Evolutionary conservation across 2,888 invertebrate genomes (phyloP).

Genomic region (Pheosia tremula): DNA sequence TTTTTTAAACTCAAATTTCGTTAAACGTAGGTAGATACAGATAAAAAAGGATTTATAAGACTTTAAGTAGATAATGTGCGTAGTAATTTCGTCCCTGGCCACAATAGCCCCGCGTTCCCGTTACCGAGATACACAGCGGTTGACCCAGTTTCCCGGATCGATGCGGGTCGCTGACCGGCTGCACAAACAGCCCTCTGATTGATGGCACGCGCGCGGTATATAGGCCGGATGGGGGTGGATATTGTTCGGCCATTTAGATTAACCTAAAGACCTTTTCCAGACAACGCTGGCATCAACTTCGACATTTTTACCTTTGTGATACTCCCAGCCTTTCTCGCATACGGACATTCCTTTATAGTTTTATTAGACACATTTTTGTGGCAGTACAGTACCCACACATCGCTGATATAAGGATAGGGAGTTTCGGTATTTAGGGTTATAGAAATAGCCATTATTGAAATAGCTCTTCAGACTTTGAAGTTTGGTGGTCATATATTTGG

Average conservation of each 20-base stretch:
- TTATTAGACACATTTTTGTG: too few relatives aligned
- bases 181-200: background rate
- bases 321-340: too few relatives aligned
- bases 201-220: background rate
- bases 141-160: background rate
- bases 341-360: too few relatives aligned
- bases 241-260: background rate
- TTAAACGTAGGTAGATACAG: too few relatives aligned
- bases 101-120: background rate
- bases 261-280: background rate
- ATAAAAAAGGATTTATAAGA: background rate
- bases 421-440: too few relatives aligned
- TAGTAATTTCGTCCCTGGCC: background rate
- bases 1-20: too few relatives aligned
- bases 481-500: too few relatives aligned
- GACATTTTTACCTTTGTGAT: background rate
- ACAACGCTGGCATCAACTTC: too few relatives aligned
- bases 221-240: background rate
- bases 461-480: too few relatives aligned
- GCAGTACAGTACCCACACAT: too few relatives aligned
- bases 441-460: too few relatives aligned
- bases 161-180: slow-evolving; percentile 2
- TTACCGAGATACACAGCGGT: background rate
- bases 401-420: too few relatives aligned
- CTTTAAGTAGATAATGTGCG: background rate